phyloP scores from a whole-genome alignment of 2,888 invertebrate species.

The Salticus scenicus region DNA sequence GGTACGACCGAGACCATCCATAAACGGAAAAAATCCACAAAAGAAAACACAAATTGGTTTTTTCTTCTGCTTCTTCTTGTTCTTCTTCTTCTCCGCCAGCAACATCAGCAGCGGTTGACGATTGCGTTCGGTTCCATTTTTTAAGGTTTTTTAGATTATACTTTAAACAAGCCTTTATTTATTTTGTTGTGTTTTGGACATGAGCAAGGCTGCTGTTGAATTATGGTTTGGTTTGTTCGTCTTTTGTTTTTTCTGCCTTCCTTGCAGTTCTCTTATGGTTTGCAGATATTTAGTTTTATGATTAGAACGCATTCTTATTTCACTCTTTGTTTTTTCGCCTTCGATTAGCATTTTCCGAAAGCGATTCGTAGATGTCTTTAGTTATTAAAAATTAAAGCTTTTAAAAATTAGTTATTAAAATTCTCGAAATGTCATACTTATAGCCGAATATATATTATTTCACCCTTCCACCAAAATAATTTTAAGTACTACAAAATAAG shows the following conservation, averaged over 20 bases:
- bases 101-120: conserved; percentile 35
- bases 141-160: conserved; percentile 64
- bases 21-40: conserved; percentile 48
- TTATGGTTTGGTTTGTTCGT: conserved; percentile 41
- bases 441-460: no score
- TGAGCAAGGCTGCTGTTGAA: background rate
- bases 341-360: background rate
- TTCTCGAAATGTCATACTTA: no score
- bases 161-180: conserved; percentile 33
- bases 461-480: no score
- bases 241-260: conserved; percentile 36
- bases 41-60: conserved; percentile 55
- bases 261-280: conserved; percentile 38
- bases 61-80: conserved; percentile 19
- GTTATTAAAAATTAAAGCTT: no score
- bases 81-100: conserved; percentile 39
- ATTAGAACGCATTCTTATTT: conserved; percentile 10
- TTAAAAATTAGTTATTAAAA: no score
- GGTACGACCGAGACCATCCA: conserved; percentile 75
- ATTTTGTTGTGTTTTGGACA: conserved; percentile 17
- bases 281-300: conserved; percentile 10
- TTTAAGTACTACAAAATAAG: no score
- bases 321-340: background rate
- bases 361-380: no score
- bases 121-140: conserved; percentile 50